Evolutionary conservation across 2,797 vertebrate species (phyloP), one percentile per base, ranked within the genome.

Genomic region (Epinephelus malabaricus): DNA sequence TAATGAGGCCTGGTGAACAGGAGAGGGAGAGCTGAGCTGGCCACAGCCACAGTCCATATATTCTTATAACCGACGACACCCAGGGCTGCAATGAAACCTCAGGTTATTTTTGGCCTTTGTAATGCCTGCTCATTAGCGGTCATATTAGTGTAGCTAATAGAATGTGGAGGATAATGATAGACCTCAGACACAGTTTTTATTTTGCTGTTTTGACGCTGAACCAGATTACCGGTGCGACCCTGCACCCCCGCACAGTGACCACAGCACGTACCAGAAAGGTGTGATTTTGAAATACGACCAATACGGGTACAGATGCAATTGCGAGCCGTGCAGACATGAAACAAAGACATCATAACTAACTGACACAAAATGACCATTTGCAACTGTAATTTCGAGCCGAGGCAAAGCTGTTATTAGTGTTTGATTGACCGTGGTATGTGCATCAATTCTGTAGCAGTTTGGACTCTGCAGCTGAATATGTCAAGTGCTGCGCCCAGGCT

Each of bases 331-430:
- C 56, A 71, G 55, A 86, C 71, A 50, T 73, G 50, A 85, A 88
- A 88, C 84, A 55, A 75, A 91, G 81, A 87, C 79, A 84, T 89
- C 78, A 81, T 65, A 68, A 67, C 47, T 86, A 87, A 85, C 66
- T 69, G 78, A 86, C 78, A 85, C 64, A 73, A 67, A 90, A 66
- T 83, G 23, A 83, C 78, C 83, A 56, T 73, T 78, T 54, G 61
- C 51, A 58, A 25, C 83, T 85, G 67, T 89, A 81, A 91, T 91
- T 88, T 69, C 54, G 60, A 87, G 70, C 68, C 0, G 34, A 86
- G 76, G 81, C 78, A 70, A 59, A 86, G 87, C 83, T 92, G 43
- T 87, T 85, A 89, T 91, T 91, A 88, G 77, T 21, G 83, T 88
- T 85, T 68, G 80, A 91, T 88, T 87, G 81, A 68, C 77, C 60